A percentile compares a stretch with the other conserved stretches of the same genome.
Evolutionary conservation across 2,113 vertebrate species (phyloP).

Genomic region (Eclectus roratus): DNA sequence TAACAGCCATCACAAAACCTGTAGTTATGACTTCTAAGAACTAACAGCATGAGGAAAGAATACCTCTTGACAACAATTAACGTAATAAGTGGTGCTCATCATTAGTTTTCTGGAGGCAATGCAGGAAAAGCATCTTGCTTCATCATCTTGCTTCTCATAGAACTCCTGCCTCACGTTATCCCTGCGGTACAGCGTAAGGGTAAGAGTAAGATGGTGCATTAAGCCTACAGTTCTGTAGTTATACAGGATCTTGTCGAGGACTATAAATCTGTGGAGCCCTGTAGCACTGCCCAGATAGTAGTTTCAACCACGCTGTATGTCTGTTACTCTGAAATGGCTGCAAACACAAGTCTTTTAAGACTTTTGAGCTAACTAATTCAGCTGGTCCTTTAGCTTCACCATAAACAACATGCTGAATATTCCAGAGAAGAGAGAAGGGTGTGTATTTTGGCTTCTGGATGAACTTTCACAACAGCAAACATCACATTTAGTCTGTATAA

Average conservation of each 20-base stretch:
- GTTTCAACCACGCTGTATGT: not conserved
- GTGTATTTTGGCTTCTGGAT: not conserved
- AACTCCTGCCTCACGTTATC: not conserved
- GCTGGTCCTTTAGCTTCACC: not conserved
- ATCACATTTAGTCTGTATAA: not conserved
- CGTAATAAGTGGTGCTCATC: not conserved
- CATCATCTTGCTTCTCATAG: not conserved
- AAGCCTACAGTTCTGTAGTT: not conserved
- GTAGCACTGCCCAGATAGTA: not conserved
- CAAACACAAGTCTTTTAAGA: not conserved
- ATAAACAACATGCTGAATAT: not conserved
- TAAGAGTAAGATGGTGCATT: not conserved
- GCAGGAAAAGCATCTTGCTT: not conserved
- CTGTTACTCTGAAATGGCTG: conserved; percentile 1
- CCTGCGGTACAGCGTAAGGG: not conserved
- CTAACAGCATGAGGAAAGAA: not conserved
- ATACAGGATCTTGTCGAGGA: not conserved
- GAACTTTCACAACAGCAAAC: not conserved
- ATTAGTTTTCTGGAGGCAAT: not conserved
- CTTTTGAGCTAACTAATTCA: not conserved
- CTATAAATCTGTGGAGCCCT: not conserved
- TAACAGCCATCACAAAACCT: not conserved
- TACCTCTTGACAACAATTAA: not conserved
- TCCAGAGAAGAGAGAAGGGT: not conserved
- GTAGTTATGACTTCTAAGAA: not conserved